phyloP scores from a whole-genome alignment of 2,797 vertebrate species.

The Scomberomorus guttatus region DNA sequence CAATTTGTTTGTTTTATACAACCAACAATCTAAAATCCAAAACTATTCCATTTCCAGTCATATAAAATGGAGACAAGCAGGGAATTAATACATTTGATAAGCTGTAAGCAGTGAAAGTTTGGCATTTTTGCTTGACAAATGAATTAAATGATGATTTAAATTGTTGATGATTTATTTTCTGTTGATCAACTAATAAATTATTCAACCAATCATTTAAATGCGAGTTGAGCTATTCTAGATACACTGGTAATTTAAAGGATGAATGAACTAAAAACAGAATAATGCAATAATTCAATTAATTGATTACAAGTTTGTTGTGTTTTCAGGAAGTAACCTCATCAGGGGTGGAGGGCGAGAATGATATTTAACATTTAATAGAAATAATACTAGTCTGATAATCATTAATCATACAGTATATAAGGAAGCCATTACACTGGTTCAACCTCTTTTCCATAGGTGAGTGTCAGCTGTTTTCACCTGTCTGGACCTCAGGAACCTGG shows the following conservation, averaged over 20 bases:
- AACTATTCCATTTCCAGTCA: no score
- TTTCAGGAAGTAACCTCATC: background rate
- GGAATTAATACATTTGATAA: background rate
- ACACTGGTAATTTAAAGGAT: background rate
- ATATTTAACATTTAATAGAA: background rate
- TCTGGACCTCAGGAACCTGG: constrained; percentile 2
- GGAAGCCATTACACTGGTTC: background rate
- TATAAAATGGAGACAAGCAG: no score
- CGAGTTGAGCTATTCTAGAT: no score
- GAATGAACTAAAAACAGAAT: background rate
- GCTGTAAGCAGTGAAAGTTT: background rate
- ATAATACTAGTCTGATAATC: background rate
- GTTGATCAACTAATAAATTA: no score
- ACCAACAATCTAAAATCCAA: no score
- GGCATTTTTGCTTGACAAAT: background rate
- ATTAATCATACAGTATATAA: background rate
- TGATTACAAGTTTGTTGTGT: no score
- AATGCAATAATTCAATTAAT: background rate
- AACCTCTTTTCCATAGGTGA: background rate
- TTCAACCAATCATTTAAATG: background rate
- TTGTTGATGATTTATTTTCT: no score
- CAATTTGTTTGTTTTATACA: no score
- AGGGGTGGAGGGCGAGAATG: no score
- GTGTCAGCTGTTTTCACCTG: constrained; percentile 36
- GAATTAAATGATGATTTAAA: background rate